Evolutionary conservation across 2,113 vertebrate species (phyloP), one percentile per base, ranked within the genome.

Genomic region (Rhinichthys klamathensis): DNA sequence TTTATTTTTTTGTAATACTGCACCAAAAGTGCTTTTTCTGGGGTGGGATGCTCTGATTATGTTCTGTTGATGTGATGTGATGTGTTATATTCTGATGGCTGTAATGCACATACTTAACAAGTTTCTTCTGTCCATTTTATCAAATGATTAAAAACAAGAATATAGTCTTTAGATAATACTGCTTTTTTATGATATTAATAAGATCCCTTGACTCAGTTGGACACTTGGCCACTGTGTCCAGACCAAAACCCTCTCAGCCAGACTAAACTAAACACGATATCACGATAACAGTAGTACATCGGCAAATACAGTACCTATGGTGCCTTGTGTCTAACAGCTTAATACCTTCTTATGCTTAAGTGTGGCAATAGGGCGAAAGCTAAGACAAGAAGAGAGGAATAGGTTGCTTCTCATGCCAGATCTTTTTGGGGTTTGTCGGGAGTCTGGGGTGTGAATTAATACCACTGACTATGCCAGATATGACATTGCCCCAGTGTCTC

Each of bases 381-480:
- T 81, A 25, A 81, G 60, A 67, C 60, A 81, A 81, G 25, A 67
- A 67, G 60, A 67, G 15, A 69, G 86, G 51, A 85, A 83, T 46
- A 11, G 9, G 30, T 80, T 87, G 78, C 49, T 87, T 86, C 72
- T 87, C 27, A 84, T 79, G 83, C 35, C 78, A 80, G 87, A 86
- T 91, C 91, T 90, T 94, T 88, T 94, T 87, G 89, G 90, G 92
- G 76, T 75, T 70, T 77, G 88, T 90, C 87, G 80, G 75, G 67
- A 82, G 91, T 89, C 87, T 80, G 32, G 76, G 35, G 21, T 79
- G 87, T 89, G 88, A 92, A 93, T 92, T 90, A 91, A 89, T 89
- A 70, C 27, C 67, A 38, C 32, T 7, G 69, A 30, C 77, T 54
- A 58, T 89, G 88, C 90, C 91, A 91, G 89, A 88, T 85, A 82